Evolutionary conservation across 2,888 invertebrate species (phyloP).

Genomic region (Argyresthia goedartella): DNA sequence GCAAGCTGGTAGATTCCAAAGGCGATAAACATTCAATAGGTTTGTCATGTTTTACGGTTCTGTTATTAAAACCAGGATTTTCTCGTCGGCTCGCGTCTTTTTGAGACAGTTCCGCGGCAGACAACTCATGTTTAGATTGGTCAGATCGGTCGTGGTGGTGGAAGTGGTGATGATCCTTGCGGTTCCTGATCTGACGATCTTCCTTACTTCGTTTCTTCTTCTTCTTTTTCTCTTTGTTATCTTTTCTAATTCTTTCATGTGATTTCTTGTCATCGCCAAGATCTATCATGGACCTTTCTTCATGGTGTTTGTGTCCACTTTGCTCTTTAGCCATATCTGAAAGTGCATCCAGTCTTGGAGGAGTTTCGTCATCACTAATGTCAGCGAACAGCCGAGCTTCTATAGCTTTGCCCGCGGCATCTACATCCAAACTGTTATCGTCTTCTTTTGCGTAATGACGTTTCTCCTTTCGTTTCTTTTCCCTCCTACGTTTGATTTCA

Average conservation of each 20-base stretch:
- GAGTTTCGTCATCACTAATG: slow-evolving; percentile 58
- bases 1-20: slow-evolving; percentile 71
- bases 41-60: slow-evolving; percentile 42
- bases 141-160: slow-evolving; percentile 69
- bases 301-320: slow-evolving; percentile 70
- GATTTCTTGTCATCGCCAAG: slow-evolving; percentile 16
- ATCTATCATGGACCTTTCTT: slow-evolving; percentile 25
- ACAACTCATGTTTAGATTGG: too few species aligned
- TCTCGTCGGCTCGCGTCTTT: too few species aligned
- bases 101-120: too few species aligned
- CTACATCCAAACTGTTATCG: slow-evolving; percentile 84
- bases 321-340: slow-evolving; percentile 24
- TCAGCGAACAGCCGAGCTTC: slow-evolving; percentile 85
- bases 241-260: slow-evolving; percentile 58
- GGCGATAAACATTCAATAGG: slow-evolving; percentile 34
- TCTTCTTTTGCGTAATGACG: slow-evolving; percentile 73
- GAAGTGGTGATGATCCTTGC: slow-evolving; percentile 77
- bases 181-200: slow-evolving; percentile 78
- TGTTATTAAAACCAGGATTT: too few species aligned
- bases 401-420: slow-evolving; percentile 84
- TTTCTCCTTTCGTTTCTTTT: slow-evolving; percentile 75
- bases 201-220: slow-evolving; percentile 88
- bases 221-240: slow-evolving; percentile 84
- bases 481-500: slow-evolving; percentile 71
- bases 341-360: slow-evolving; percentile 35